Evolutionary conservation across 2,888 invertebrate genomes (phyloP).

Genomic region (Drosophila falleni): DNA sequence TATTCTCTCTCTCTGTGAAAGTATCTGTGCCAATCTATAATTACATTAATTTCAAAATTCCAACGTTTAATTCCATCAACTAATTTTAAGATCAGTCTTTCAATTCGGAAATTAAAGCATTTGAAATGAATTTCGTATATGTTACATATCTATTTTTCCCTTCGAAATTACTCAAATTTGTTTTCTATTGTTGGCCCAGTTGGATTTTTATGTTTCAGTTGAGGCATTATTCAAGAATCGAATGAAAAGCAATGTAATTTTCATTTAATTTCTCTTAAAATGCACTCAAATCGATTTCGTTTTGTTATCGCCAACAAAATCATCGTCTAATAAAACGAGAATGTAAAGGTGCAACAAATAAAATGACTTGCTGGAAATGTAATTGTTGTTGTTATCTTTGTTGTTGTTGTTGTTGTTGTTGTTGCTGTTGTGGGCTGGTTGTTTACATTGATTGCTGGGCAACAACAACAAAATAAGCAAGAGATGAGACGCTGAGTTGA

Average conservation of each 20-base stretch:
- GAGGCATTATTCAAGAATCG: conserved; percentile 26
- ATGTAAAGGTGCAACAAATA: conserved; percentile 64
- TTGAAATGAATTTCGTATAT: background rate
- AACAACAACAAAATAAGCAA: conserved; percentile 18
- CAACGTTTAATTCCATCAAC: conserved; percentile 9
- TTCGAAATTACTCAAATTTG: conserved; percentile 1
- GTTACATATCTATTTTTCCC: background rate
- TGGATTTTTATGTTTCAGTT: background rate
- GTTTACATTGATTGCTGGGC: conserved; percentile 73
- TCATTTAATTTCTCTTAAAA: conserved; percentile 77
- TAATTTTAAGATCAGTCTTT: background rate
- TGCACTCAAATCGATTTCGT: conserved; percentile 68
- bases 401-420: conserved; percentile 20
- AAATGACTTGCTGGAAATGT: conserved; percentile 69
- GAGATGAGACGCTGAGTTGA: conserved; percentile 19
- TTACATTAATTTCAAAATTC: background rate
- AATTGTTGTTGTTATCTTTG: conserved; percentile 25
- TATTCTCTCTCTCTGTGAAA: background rate
- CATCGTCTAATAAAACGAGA: conserved; percentile 57
- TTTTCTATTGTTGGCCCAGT: background rate
- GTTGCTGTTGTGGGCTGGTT: conserved; percentile 48
- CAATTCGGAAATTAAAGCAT: background rate
- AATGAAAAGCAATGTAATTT: conserved; percentile 57
- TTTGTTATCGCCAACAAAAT: conserved; percentile 61
- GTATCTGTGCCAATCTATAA: conserved; percentile 2